Conservation (phyloP, 2,797 vertebrate genomes). For the Acestrorhynchus altus region DNA sequence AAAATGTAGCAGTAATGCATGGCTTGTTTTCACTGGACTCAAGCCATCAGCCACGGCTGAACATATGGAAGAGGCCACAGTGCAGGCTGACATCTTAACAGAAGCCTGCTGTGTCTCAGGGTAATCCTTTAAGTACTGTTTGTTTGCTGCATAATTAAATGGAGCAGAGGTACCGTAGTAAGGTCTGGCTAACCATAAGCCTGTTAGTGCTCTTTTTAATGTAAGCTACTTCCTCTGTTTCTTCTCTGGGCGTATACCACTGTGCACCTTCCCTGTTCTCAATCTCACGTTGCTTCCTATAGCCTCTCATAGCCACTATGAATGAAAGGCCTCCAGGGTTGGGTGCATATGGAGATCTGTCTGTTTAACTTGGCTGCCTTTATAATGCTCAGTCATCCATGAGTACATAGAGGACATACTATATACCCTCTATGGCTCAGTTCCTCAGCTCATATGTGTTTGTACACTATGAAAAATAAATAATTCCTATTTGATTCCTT, state of each 20-base stretch:
- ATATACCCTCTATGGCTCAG: no score
- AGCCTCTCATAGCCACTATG: neutral
- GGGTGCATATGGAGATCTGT: neutral
- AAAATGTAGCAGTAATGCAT: neutral
- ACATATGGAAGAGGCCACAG: slow-evolving; percentile 30
- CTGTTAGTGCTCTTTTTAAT: slow-evolving; percentile 12
- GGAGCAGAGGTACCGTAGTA: slow-evolving; percentile 24
- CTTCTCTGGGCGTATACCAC: neutral
- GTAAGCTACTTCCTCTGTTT: neutral
- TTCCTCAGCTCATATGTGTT: no score
- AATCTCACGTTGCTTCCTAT: neutral
- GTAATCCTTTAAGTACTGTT: slow-evolving; percentile 62
- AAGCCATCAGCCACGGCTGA: slow-evolving; percentile 29
- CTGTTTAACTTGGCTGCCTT: neutral
- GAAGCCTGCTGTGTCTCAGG: slow-evolving; percentile 46
- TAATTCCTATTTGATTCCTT: no score
- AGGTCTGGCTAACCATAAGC: slow-evolving; percentile 17
- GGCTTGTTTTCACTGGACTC: slow-evolving; percentile 16
- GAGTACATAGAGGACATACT: no score
- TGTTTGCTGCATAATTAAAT: slow-evolving; percentile 62
- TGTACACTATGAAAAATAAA: no score
- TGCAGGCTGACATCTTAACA: slow-evolving; percentile 49
- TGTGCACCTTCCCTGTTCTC: neutral
- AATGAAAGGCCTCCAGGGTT: neutral
- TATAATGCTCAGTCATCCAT: no score